These are phyloP conservation scores for Galemys pyrenaicus DNA, from an alignment of 2,113 vertebrate genomes.

Conservation along the genomic window DNA sequence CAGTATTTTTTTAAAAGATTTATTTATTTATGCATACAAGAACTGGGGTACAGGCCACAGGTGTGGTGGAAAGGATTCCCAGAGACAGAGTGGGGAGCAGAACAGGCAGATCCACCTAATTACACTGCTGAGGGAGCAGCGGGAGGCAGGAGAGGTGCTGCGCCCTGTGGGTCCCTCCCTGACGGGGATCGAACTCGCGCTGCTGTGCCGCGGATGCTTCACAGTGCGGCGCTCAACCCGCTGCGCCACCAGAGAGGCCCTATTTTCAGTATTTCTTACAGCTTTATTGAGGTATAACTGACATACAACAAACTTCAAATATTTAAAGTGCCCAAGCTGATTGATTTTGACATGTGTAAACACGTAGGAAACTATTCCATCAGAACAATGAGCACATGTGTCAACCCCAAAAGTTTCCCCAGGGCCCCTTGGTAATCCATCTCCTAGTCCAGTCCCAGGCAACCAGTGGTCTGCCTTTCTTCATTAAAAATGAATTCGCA, in stretches of 20 bases:
- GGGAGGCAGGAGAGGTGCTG: no score
- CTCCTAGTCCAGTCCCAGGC: not conserved
- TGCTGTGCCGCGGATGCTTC: no score
- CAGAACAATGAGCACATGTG: not conserved
- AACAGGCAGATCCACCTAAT: no score
- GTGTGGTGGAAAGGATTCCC: no score
- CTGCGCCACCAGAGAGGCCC: no score
- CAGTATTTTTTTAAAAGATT: not conserved
- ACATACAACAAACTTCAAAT: not conserved
- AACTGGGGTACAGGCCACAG: no score
- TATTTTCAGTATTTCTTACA: not conserved
- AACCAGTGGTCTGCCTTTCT: not conserved
- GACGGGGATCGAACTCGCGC: no score
- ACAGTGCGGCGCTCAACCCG: no score
- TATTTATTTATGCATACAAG: no score
- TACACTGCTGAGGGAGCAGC: no score
- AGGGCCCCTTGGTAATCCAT: not conserved
- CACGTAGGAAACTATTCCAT: not conserved
- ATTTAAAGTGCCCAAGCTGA: not conserved
- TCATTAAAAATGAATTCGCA: not conserved
- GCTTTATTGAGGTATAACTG: not conserved
- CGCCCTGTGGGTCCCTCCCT: no score
- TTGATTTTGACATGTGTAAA: not conserved
- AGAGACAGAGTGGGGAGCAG: no score
- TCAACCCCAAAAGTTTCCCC: not conserved